Conservation (phyloP, 1,140 invertebrate genomes). For the Carposina sasakii region DNA sequence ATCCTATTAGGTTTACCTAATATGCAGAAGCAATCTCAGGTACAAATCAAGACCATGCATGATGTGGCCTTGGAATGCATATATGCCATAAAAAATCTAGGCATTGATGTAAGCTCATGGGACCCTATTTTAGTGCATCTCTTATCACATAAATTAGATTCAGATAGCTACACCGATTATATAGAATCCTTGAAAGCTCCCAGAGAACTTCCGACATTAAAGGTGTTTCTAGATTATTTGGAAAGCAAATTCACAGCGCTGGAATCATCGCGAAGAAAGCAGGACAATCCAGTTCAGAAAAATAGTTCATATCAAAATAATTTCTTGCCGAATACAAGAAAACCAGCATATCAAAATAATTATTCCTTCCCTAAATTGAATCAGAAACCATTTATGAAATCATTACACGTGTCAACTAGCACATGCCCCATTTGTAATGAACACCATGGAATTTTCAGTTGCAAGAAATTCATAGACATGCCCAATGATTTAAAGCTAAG, state of each 20-base stretch:
- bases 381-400: too few relatives aligned
- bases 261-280: background rate
- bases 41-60: background rate
- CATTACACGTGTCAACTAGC: too few relatives aligned
- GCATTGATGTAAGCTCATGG: background rate
- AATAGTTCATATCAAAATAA: too few relatives aligned
- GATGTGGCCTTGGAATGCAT: background rate
- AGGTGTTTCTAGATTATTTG: background rate
- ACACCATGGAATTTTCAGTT: too few relatives aligned
- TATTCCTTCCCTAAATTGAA: too few relatives aligned
- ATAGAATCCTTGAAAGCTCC: background rate
- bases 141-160: background rate
- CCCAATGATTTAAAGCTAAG: too few relatives aligned
- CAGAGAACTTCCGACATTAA: background rate
- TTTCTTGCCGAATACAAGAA: too few relatives aligned
- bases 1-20: background rate
- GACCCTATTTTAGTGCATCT: constrained; percentile 1
- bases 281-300: too few relatives aligned
- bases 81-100: background rate
- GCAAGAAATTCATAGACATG: too few relatives aligned
- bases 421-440: too few relatives aligned
- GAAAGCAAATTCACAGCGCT: constrained; percentile 4
- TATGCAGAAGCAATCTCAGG: background rate
- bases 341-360: constrained; percentile 10
- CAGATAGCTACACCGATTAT: background rate